Evolutionary conservation across 2,888 invertebrate species (phyloP).

Genomic region (Diaprepes abbreviatus): DNA sequence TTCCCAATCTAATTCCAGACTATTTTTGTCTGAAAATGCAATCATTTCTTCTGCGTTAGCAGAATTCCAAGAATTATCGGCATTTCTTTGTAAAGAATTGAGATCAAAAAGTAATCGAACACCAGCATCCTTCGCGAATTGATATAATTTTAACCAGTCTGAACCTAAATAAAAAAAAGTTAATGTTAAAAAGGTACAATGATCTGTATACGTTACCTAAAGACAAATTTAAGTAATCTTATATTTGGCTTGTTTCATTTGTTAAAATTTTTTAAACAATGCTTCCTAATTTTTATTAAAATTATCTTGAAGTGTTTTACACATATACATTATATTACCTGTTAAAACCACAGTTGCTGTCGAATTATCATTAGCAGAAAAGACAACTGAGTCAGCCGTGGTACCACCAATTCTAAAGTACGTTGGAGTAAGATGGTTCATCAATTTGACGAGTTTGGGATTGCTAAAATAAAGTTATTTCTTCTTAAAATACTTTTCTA

Average conservation of each 20-base stretch:
- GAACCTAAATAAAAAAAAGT: constrained; percentile 52
- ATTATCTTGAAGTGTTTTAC: too few relatives aligned
- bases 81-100: constrained; percentile 33
- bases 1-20: constrained; percentile 74
- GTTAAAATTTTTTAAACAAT: too few relatives aligned
- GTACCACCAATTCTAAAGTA: constrained; percentile 80
- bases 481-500: too few relatives aligned
- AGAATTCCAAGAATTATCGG: constrained; percentile 73
- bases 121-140: constrained; percentile 26
- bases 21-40: constrained; percentile 66
- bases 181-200: too few relatives aligned
- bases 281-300: too few relatives aligned
- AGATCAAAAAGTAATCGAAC: constrained; percentile 26
- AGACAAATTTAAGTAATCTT: too few relatives aligned
- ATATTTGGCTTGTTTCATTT: too few relatives aligned
- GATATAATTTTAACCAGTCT: constrained; percentile 30
- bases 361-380: constrained; percentile 57
- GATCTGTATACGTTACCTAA: too few relatives aligned
- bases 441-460: too few relatives aligned
- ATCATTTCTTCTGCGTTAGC: constrained; percentile 77
- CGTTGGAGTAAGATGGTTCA: constrained; percentile 72
- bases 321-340: too few relatives aligned
- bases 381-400: constrained; percentile 77
- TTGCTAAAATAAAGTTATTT: too few relatives aligned
- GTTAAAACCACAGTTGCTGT: neutral